Conservation (phyloP, 1,140 invertebrate genomes). For the Ceratina calcarata region DNA sequence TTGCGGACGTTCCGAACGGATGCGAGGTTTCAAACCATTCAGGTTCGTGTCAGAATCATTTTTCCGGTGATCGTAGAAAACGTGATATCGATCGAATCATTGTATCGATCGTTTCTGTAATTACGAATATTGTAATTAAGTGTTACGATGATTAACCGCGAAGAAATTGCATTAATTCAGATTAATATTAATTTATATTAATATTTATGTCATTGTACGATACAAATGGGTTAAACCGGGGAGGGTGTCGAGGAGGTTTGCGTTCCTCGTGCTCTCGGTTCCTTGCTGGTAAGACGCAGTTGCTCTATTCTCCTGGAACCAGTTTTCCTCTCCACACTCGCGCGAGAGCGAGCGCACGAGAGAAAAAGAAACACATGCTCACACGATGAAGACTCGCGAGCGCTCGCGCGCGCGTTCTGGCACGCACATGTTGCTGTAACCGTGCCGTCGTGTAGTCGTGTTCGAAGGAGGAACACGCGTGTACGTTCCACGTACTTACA, state of each 20-base stretch:
- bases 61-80: too few species aligned
- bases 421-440: constrained; percentile 22
- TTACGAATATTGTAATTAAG: too few species aligned
- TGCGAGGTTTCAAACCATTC: background rate
- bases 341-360: constrained; percentile 34
- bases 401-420: constrained; percentile 13
- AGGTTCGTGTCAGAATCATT: too few species aligned
- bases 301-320: constrained; percentile 80
- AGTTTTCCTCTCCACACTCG: constrained; percentile 77
- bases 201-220: too few species aligned
- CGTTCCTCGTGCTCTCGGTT: constrained; percentile 53
- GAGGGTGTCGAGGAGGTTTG: constrained; percentile 72
- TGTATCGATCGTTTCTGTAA: too few species aligned
- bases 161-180: too few species aligned
- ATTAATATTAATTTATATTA: too few species aligned
- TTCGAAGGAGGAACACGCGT: constrained; percentile 3
- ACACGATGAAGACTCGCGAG: constrained; percentile 22
- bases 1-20: constrained; percentile 51
- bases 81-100: too few species aligned
- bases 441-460: constrained; percentile 4
- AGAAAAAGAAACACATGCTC: constrained; percentile 39
- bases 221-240: too few species aligned
- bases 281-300: constrained; percentile 69
- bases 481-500: constrained; percentile 28
- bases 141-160: too few species aligned